Percentiles rank a stretch among this genome's conserved stretches.
Evolutionary conservation across 2,113 vertebrate genomes (phyloP).

Genomic region (Urocynchramus pylzowi): DNA sequence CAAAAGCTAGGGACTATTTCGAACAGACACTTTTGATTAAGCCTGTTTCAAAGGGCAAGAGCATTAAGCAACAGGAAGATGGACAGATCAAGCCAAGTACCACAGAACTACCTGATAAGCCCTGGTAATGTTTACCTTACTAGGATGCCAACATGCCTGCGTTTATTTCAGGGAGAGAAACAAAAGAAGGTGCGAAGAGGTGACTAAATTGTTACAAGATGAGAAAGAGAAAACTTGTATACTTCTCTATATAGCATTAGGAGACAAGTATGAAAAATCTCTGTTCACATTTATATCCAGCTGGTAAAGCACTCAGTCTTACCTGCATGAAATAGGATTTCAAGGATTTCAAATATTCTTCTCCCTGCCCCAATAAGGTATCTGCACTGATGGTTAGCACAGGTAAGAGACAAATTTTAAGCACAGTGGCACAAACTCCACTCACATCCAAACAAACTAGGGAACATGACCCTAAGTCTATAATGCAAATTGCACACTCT

Average conservation of each 20-base stretch:
- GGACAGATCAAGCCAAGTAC: neutral
- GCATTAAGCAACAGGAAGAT: neutral
- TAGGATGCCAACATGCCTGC: neutral
- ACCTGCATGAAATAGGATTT: neutral
- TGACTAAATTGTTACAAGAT: neutral
- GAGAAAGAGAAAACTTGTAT: neutral
- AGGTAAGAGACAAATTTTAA: neutral
- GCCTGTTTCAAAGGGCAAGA: neutral
- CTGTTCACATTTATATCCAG: neutral
- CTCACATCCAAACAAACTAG: neutral
- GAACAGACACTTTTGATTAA: neutral
- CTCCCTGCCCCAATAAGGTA: neutral
- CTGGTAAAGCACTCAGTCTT: neutral
- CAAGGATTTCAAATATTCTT: neutral
- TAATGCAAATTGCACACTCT: neutral
- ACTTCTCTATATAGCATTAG: neutral
- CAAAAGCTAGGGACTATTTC: neutral
- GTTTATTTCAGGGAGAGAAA: neutral
- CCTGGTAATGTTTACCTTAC: neutral
- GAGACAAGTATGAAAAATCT: neutral
- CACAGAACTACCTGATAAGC: neutral
- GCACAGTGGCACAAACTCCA: neutral
- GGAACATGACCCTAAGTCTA: neutral
- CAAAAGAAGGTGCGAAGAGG: neutral
- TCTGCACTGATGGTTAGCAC: neutral